Evolutionary conservation across 2,888 invertebrate genomes (phyloP).

Genomic region (Drosophila parthenogenetica): DNA sequence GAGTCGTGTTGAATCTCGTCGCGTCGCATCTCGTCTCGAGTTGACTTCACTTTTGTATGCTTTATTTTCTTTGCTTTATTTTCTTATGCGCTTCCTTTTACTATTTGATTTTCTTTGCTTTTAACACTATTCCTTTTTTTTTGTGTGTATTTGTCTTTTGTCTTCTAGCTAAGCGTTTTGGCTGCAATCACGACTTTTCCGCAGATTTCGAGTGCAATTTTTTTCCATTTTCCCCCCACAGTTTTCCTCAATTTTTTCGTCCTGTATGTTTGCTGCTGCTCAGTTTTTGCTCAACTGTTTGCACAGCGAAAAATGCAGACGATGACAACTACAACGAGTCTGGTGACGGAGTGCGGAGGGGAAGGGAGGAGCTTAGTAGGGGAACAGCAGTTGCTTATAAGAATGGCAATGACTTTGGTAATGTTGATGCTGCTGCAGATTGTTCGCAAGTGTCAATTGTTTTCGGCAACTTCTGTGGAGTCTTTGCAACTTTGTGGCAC

Average conservation of each 20-base stretch:
- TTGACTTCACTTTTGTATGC: conserved; percentile 68
- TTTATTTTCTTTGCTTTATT: conserved; percentile 72
- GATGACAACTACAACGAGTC: conserved; percentile 42
- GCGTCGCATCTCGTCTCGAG: conserved; percentile 34
- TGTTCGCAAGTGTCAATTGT: conserved; percentile 79
- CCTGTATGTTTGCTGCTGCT: conserved; percentile 50
- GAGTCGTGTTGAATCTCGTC: not conserved
- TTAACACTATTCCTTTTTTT: conserved; percentile 1
- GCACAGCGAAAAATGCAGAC: conserved; percentile 68
- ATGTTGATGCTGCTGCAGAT: conserved; percentile 72
- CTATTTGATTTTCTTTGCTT: conserved; percentile 51
- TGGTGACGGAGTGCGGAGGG: too few species aligned
- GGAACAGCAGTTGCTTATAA: conserved; percentile 38
- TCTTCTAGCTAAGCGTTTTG: conserved; percentile 74
- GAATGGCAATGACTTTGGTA: conserved; percentile 67
- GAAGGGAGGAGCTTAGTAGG: not conserved
- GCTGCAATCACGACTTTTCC: conserved; percentile 81
- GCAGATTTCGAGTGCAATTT: conserved; percentile 79
- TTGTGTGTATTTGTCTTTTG: conserved; percentile 47
- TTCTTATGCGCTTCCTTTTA: conserved; percentile 55
- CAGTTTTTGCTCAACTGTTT: conserved; percentile 67
- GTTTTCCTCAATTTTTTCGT: not conserved
- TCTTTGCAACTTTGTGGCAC: conserved; percentile 50
- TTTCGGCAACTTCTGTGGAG: conserved; percentile 55
- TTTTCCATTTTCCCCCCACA: conserved; percentile 16